Evolutionary conservation across 2,888 invertebrate genomes (phyloP).

Genomic region (Phyllotreta cruciferae): DNA sequence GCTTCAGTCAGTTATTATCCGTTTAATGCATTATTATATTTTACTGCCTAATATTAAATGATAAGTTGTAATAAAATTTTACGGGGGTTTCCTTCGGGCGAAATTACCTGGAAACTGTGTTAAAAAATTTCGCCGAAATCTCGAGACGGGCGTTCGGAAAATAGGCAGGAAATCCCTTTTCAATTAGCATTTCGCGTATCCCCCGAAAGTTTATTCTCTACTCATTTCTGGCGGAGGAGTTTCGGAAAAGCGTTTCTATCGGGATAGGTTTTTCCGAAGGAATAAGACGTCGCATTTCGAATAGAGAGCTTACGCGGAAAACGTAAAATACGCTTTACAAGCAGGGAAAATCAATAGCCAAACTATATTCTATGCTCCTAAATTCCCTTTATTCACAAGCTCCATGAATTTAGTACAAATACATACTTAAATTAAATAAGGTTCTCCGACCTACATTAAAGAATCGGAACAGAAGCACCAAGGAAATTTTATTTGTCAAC

Average conservation of each 20-base stretch:
- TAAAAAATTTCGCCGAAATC: constrained; percentile 8
- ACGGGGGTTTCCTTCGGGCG: constrained; percentile 3
- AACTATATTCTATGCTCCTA: constrained; percentile 8
- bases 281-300: constrained; percentile 1
- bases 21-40: constrained; percentile 13
- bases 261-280: background rate
- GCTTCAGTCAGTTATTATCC: constrained; percentile 17
- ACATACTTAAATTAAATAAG: constrained; percentile 3
- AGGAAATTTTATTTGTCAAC: no score
- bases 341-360: constrained; percentile 10
- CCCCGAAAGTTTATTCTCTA: background rate
- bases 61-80: constrained; percentile 19
- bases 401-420: constrained; percentile 6
- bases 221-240: constrained; percentile 1
- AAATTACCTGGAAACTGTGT: constrained; percentile 11
- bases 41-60: constrained; percentile 17
- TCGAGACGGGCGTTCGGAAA: background rate
- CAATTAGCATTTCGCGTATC: background rate
- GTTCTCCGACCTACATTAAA: constrained; percentile 3
- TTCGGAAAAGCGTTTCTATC: constrained; percentile 10
- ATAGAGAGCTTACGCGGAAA: constrained; percentile 1
- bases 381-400: constrained; percentile 6
- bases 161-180: background rate
- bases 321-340: constrained; percentile 13
- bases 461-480: no score